Percentiles rank a stretch among this genome's conserved stretches.
Evolutionary conservation across 2,113 vertebrate species (phyloP).

Genomic region (Ailuropoda melanoleuca): DNA sequence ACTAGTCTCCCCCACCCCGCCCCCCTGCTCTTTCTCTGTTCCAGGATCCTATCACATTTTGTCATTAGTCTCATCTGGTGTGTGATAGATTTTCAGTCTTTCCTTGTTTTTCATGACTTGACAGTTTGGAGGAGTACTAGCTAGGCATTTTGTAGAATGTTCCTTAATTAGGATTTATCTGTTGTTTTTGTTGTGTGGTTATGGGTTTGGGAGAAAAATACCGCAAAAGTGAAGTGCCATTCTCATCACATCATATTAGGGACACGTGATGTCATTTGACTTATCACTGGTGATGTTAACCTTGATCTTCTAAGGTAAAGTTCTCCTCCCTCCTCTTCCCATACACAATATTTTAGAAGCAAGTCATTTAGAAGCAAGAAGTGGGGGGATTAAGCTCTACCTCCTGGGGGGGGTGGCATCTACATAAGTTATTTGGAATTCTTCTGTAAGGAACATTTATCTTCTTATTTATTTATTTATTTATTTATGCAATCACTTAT

Average conservation of each 20-base stretch:
- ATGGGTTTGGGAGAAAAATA: neutral
- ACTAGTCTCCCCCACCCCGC: neutral
- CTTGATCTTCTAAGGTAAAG: neutral
- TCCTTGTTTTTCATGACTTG: neutral
- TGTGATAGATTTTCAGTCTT: neutral
- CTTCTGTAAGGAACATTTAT: neutral
- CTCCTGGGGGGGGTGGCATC: neutral
- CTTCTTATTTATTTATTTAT: neutral
- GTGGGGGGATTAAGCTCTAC: neutral
- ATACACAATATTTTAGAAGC: neutral
- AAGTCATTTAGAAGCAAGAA: neutral
- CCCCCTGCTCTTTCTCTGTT: neutral
- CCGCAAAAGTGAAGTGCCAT: neutral
- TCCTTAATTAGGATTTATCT: neutral
- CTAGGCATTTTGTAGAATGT: neutral
- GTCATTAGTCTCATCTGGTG: neutral
- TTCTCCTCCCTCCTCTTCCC: neutral
- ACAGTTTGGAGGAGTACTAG: neutral
- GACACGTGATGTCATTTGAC: neutral
- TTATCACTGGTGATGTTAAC: neutral
- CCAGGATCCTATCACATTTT: neutral
- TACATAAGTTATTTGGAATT: neutral
- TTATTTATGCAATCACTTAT: neutral
- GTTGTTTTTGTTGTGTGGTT: neutral
- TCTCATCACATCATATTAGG: neutral